Evolutionary conservation across 2,797 vertebrate genomes (phyloP).

Genomic region (Amniataba percoides): DNA sequence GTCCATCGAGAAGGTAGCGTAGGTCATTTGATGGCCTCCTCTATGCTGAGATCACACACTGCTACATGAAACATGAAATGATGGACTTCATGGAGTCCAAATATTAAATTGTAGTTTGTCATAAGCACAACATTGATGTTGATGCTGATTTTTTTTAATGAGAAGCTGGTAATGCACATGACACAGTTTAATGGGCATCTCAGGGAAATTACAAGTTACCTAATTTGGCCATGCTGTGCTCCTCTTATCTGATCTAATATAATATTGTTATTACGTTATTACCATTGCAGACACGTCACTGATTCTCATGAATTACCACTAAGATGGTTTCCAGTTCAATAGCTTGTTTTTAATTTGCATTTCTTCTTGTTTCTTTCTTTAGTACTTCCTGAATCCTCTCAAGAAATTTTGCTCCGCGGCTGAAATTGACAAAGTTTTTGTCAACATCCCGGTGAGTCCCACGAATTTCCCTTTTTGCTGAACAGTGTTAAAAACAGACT

Average conservation of each 20-base stretch:
- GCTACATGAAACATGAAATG: neutral
- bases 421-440: constrained; percentile 92
- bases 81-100: neutral
- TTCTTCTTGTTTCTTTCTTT: constrained; percentile 24
- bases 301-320: neutral
- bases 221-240: neutral
- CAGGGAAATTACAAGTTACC: constrained; percentile 27
- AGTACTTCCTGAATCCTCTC: constrained; percentile 94
- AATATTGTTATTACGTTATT: constrained; percentile 24
- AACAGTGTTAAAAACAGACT: neutral
- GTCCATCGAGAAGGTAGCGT: constrained; percentile 90
- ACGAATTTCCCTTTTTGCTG: neutral
- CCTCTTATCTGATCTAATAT: neutral
- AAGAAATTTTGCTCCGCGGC: constrained; percentile 89
- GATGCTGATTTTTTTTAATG: too few species aligned
- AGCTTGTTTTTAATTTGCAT: neutral
- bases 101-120: neutral
- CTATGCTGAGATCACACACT: neutral
- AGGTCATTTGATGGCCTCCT: neutral
- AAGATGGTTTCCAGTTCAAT: neutral
- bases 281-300: neutral
- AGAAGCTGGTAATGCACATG: too few species aligned
- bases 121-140: neutral
- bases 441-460: constrained; percentile 92
- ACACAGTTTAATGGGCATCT: constrained; percentile 17